Base-by-base conservation (phyloP, 2,888 invertebrate species). In the Imbricaverruca yamaguchii region DNA sequence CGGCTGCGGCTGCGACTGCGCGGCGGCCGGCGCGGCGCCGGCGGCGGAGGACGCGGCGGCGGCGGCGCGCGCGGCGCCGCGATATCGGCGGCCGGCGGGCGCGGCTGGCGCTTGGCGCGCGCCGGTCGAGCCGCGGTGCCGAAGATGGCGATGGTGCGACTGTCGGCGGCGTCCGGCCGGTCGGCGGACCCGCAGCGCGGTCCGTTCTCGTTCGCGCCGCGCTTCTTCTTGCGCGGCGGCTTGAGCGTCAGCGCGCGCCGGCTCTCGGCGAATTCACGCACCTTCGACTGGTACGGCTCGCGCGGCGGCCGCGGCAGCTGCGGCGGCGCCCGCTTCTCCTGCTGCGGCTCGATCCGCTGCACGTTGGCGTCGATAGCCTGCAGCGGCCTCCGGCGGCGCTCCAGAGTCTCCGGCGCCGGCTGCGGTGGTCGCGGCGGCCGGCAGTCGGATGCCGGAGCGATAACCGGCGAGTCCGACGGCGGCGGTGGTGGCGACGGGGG, bases 181-280 rank as follows among this genome's bases (percentile, higher is more conserved):
- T 78, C 78, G 13, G 78, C 78, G n/a, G 78, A 78, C 78, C 57
- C 13, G 9, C 57, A 78, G 23, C 78, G 78, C 57, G 74, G 74
- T 1, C 10, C 57, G 78, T 10, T n/a, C 56, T 18, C 78, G 13
- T 10, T 67, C 65, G 56, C 78, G 15, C 57, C 10, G 23, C 78
- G 78, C 23, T 78, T 78, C 78, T 57, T 78, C 78, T 56, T 57
- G 23, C 78, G 78, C 78, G 57, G 56, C 57, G 78, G 78, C n/a
- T 78, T 78, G 56, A 57, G 57, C n/a, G 78, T 57, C 21, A 78
- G 78, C n/a, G 78, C 57, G 56, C 57, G 78, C 1, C 57, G 56
- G 57, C 23, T 23, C 57, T 78, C 78, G 11, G 11, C 10, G 78
- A 23, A 78, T 23, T 57, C 57, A 12, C 78, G 78, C 23, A 78